Percentiles rank a stretch among this genome's conserved stretches.
These are phyloP conservation scores for Neoaliturus tenellus DNA, from an alignment of 2,888 invertebrate species.

Conservation along the genomic window DNA sequence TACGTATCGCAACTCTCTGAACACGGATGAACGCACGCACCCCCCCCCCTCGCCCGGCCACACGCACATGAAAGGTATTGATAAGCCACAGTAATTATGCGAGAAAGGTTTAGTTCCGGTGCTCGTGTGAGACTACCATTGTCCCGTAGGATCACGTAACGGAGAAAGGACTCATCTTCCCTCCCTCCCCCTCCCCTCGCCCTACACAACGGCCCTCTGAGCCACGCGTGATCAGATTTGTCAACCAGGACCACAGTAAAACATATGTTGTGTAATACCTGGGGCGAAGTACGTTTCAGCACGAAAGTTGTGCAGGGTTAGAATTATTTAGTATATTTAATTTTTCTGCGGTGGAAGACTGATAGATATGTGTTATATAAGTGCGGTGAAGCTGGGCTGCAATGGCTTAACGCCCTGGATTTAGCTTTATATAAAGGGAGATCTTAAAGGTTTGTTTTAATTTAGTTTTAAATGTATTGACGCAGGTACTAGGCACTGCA, in stretches of 20 bases:
- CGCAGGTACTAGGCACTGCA: too few species aligned
- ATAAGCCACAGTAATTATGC: constrained; percentile 28
- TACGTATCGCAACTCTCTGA: neutral
- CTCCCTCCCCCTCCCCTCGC: neutral
- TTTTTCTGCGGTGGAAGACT: too few species aligned
- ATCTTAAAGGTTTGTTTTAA: too few species aligned
- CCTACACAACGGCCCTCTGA: neutral
- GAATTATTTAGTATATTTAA: too few species aligned
- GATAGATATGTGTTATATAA: too few species aligned
- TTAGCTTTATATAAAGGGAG: too few species aligned
- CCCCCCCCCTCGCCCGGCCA: neutral
- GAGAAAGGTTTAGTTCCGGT: constrained; percentile 17
- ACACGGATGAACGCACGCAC: neutral
- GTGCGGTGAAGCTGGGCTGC: too few species aligned
- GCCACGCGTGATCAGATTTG: neutral
- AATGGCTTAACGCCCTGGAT: too few species aligned
- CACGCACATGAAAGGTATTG: constrained; percentile 28
- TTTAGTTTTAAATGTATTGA: too few species aligned
- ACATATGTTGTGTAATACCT: neutral
- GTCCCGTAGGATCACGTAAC: neutral
- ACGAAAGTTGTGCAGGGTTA: too few species aligned
- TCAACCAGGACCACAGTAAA: neutral
- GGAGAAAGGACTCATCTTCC: constrained; percentile 20
- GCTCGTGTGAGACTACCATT: constrained; percentile 7
- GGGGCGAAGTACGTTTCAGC: neutral